These are phyloP conservation scores for Cephus pygmeus DNA, from an alignment of 2,888 invertebrate genomes.

Conservation along the genomic window DNA sequence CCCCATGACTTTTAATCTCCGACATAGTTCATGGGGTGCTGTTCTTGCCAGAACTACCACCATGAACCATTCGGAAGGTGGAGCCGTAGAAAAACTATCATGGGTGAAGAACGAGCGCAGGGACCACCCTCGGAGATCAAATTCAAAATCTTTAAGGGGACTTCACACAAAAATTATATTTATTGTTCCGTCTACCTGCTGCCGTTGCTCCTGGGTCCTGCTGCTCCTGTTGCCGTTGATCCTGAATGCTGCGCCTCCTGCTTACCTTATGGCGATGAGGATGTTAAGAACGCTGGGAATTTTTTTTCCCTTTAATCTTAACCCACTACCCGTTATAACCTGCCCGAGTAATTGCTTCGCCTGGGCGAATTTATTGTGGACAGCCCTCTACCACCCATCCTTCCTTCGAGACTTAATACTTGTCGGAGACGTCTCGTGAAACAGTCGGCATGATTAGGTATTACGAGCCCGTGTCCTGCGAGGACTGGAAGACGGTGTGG, in stretches of 20 bases:
- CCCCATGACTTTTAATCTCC: constrained; percentile 11
- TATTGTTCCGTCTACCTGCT: constrained; percentile 11
- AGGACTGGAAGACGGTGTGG: background rate
- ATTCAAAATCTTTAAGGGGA: constrained; percentile 51
- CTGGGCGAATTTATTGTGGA: constrained; percentile 55
- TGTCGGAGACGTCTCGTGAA: background rate
- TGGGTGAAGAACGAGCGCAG: constrained; percentile 37
- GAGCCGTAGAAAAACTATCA: constrained; percentile 30
- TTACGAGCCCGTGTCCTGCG: background rate
- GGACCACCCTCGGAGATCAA: constrained; percentile 62
- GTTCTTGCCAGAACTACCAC: background rate
- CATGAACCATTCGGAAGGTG: constrained; percentile 33
- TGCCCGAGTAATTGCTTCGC: constrained; percentile 58
- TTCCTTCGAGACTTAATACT: background rate
- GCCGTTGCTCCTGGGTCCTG: constrained; percentile 9
- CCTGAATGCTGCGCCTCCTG: constrained; percentile 18
- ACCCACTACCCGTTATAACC: constrained; percentile 30
- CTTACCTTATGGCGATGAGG: constrained; percentile 27
- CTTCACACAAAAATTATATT: constrained; percentile 52
- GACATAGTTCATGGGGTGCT: background rate
- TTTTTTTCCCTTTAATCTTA: constrained; percentile 30
- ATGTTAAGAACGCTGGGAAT: constrained; percentile 26
- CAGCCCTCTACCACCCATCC: background rate
- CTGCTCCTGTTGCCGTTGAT: background rate
- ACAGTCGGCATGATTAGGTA: background rate